A percentile compares a stretch with the other conserved stretches of the same genome.
Evolutionary conservation across 2,113 vertebrate species (phyloP).

Genomic region (Mugil cephalus): DNA sequence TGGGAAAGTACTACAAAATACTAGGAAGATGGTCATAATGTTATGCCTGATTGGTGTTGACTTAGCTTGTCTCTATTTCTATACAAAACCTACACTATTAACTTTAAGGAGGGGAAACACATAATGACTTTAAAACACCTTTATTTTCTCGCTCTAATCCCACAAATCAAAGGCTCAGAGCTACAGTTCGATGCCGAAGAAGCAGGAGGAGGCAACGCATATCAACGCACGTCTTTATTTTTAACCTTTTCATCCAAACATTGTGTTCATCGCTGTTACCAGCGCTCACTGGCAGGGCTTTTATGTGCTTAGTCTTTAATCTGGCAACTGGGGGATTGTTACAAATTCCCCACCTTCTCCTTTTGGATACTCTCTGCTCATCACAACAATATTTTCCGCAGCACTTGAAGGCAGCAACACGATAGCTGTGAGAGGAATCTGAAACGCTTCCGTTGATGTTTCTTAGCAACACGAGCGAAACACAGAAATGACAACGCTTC

Average conservation of each 20-base stretch:
- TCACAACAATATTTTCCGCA: slow-evolving; percentile 12
- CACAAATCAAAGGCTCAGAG: not conserved
- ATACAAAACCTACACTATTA: not conserved
- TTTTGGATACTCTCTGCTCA: slow-evolving; percentile 6
- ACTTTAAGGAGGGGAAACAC: not conserved
- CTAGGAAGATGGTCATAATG: no score
- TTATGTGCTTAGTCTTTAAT: slow-evolving; percentile 40
- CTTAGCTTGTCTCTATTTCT: no score
- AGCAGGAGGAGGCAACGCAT: not conserved
- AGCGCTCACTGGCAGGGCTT: slow-evolving; percentile 12
- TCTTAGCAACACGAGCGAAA: slow-evolving; percentile 4
- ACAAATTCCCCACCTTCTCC: slow-evolving; percentile 16
- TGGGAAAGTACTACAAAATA: no score
- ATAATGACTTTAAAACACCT: not conserved
- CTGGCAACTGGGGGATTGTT: slow-evolving; percentile 31
- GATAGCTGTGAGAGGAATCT: slow-evolving; percentile 4
- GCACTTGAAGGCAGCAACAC: slow-evolving; percentile 21
- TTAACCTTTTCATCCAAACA: slow-evolving; percentile 29
- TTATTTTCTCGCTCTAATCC: not conserved
- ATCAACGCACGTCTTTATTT: slow-evolving; percentile 17
- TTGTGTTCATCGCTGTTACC: slow-evolving; percentile 9
- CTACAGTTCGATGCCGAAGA: slow-evolving; percentile 7
- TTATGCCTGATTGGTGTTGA: no score
- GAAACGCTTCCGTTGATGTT: slow-evolving; percentile 22
- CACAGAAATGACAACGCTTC: no score